Base-by-base conservation (phyloP, 2,888 invertebrate species). In the Blomia tropicalis region DNA sequence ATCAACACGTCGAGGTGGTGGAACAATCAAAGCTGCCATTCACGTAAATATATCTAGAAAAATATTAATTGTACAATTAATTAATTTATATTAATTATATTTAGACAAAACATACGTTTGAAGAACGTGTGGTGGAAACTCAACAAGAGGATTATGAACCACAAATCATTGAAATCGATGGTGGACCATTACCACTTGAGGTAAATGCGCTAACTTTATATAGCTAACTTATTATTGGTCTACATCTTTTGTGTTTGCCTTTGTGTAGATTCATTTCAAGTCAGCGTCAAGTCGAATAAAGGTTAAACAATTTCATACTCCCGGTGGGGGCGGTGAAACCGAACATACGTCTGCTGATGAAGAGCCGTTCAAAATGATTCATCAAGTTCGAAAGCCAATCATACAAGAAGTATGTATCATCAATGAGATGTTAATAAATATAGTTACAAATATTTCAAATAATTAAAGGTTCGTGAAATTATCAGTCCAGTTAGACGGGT, bases 251-350 rank as follows among this genome's bases (percentile, higher is more conserved):
- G n/a, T n/a, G n/a, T n/a, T n/a, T n/a, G n/a, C n/a, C n/a, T n/a
- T n/a, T n/a, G n/a, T n/a, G n/a, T n/a, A n/a, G 32, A 54, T 60
- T 19, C 53, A 54, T n/a, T 60, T 60, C 54, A 60, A 60, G 31
- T 54, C 53, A 2, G 43, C 61, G 19, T 54, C 61, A 2, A 60
- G 61, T n/a, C 47, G 61, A 36, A 54, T 60, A 53, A 60, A 60
- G 43, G 61, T 60, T 2, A 1, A 31, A 1, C 61, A 60, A 27
- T 41, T 29, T 5, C 61, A 60, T 22, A 14, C 22, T n/a, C 31
- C 36, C 2, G 32, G 32, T 14, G 61, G 61, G 23, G 61, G 53
- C 2, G 61, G 61, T n/a, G 53, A 60, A 31, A 43, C 51, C 25
- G 36, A 60, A 43, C 41, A 47, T 29, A 60, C 61, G 1, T 54